Percentiles rank a stretch among this genome's conserved stretches.
Evolutionary conservation across 2,113 vertebrate species (phyloP).

Genomic region (Eulemur rufifrons): DNA sequence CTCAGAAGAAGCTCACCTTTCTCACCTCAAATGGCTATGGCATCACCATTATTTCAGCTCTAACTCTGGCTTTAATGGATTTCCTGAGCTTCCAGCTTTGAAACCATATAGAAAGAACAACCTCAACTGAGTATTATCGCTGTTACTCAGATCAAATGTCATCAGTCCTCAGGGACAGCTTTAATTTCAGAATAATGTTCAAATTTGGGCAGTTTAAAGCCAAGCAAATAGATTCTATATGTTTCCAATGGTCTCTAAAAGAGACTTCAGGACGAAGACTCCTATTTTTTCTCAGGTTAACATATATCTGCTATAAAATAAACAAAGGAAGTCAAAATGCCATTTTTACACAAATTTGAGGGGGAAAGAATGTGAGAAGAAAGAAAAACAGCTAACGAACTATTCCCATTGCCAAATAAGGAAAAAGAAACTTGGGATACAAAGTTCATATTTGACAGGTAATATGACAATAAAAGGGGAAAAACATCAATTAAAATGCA

Average conservation of each 20-base stretch:
- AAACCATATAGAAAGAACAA: constrained; percentile 58
- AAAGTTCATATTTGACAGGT: constrained; percentile 82
- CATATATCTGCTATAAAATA: constrained; percentile 39
- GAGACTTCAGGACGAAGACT: constrained; percentile 1
- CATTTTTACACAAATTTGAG: constrained; percentile 50
- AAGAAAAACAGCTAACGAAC: constrained; percentile 68
- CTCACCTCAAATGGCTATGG: constrained; percentile 71
- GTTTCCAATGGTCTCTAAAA: constrained; percentile 73
- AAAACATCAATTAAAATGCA: constrained; percentile 79
- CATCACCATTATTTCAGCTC: constrained; percentile 71
- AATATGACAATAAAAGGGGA: constrained; percentile 76
- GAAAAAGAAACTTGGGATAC: constrained; percentile 70
- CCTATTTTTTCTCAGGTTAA: constrained; percentile 35
- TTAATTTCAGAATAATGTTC: constrained; percentile 64
- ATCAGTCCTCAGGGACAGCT: constrained; percentile 57
- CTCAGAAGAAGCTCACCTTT: constrained; percentile 75
- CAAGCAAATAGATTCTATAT: constrained; percentile 62
- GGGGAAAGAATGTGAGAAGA: constrained; percentile 33
- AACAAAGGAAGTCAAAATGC: constrained; percentile 59
- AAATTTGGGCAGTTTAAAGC: constrained; percentile 54
- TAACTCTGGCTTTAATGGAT: constrained; percentile 74
- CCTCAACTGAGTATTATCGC: constrained; percentile 43
- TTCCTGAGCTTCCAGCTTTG: constrained; percentile 72
- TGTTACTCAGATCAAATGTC: constrained; percentile 69
- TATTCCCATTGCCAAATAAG: constrained; percentile 72